Conservation (phyloP, 2,888 invertebrate species). For the Minunthozetes semirufus region DNA sequence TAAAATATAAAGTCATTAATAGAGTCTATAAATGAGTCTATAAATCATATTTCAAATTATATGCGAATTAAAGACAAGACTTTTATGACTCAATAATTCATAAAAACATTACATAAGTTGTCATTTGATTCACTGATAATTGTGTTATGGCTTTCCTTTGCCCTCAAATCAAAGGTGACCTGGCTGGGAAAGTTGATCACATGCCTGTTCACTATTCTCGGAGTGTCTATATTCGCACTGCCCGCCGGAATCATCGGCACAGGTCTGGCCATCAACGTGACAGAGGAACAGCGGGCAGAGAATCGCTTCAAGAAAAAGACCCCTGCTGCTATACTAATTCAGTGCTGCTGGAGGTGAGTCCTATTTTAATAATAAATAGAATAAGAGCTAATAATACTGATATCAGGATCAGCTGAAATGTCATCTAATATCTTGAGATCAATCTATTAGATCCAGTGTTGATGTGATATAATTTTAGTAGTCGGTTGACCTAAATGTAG, state of each 20-base stretch:
- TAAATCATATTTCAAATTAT: too few species aligned
- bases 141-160: too few species aligned
- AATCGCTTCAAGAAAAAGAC: constrained; percentile 23
- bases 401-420: background rate
- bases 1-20: too few species aligned
- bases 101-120: too few species aligned
- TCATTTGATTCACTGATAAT: too few species aligned
- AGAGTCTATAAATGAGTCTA: too few species aligned
- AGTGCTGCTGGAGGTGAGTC: constrained; percentile 28
- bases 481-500: background rate
- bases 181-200: constrained; percentile 34
- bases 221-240: constrained; percentile 34
- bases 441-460: background rate
- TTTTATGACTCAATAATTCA: too few species aligned
- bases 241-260: constrained; percentile 36
- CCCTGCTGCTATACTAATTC: constrained; percentile 29
- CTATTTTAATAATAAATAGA: too few species aligned
- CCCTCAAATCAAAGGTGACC: constrained; percentile 16
- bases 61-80: too few species aligned
- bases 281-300: constrained; percentile 24
- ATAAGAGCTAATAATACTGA: too few species aligned
- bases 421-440: background rate
- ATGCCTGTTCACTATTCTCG: constrained; percentile 25
- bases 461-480: too few species aligned
- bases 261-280: constrained; percentile 35